Evolutionary conservation across 2,113 vertebrate genomes (phyloP).

Genomic region (Mionectes macconnelli): DNA sequence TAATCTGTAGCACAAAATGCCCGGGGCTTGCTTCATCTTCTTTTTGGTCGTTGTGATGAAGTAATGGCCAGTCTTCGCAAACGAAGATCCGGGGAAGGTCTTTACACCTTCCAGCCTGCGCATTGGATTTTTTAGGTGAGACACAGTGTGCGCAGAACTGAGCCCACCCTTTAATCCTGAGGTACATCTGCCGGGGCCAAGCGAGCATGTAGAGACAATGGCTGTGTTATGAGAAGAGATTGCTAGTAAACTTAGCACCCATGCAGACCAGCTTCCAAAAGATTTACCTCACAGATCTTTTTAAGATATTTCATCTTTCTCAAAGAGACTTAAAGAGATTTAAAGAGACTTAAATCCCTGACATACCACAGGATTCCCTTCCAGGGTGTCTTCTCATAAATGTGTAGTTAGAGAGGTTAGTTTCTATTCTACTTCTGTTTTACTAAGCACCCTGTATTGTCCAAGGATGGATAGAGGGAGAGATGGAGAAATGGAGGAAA

Average conservation of each 20-base stretch:
- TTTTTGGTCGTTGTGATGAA: neutral
- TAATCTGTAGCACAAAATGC: neutral
- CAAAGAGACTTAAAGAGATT: neutral
- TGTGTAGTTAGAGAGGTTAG: neutral
- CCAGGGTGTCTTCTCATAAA: neutral
- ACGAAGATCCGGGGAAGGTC: too few species aligned
- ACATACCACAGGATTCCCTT: neutral
- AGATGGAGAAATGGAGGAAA: neutral
- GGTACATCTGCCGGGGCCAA: too few species aligned
- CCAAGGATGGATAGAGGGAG: neutral
- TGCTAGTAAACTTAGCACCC: neutral
- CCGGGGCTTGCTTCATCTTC: neutral
- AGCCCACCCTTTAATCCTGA: too few species aligned
- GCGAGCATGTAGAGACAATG: rapidly evolving
- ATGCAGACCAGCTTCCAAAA: neutral
- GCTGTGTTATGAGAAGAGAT: neutral
- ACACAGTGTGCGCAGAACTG: too few species aligned
- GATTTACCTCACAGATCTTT: neutral
- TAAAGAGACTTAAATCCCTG: neutral
- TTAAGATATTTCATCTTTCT: neutral
- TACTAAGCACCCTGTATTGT: neutral
- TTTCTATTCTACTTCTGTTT: neutral
- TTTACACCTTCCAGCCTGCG: too few species aligned
- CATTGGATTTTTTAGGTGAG: too few species aligned
- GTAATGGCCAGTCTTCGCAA: too few species aligned